Base-by-base conservation (phyloP, 2,113 vertebrate species). In the Limanda limanda region DNA sequence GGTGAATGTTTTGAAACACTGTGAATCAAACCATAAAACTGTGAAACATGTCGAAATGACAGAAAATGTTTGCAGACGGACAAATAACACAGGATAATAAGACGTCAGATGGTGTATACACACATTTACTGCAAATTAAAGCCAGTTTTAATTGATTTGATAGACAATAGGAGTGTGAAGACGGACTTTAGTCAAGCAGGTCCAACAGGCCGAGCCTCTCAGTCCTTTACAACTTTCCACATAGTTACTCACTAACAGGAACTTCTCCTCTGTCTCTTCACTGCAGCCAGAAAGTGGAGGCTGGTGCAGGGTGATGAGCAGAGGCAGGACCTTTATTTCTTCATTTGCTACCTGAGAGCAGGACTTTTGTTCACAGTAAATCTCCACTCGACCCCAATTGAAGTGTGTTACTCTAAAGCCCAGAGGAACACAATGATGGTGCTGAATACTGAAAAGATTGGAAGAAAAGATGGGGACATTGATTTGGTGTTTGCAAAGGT, bases 101-200 rank as follows among this genome's bases (percentile, higher is more conserved):
- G 47, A 21, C 2, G 2, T 15, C 5, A 27, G 27, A 17, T 1
- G 2, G 9, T 17, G 55, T 15, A 10, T 12, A 57, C 12, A 25
- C 21, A 25, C 0, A 7, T 2, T 57, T 27, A 57, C 13, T 25
- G 9, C 25, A 3, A 58, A n/a, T 37, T 14, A 62, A 54, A 20
- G 20, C 2, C 35, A 73, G 2, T 65, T 17, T 45, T 23, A 12
- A 59, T 24, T 27, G 12, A 31, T 63, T 23, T 35, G 35, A 31
- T 17, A 58, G 3, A 61, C 35, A 20, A 27, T 54, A 11, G 4
- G 27, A 67, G 54, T 67, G 18, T 45, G 40, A 52, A 31, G 63
- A 23, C 23, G 4, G 10, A 5, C 15, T 71, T 71, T 60, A n/a
- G 31, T 35, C 52, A 56, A 48, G 64, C 55, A 78, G 48, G 17